These are phyloP conservation scores for Stigmatopora nigra DNA, from an alignment of 2,113 vertebrate species.

Conservation along the genomic window DNA sequence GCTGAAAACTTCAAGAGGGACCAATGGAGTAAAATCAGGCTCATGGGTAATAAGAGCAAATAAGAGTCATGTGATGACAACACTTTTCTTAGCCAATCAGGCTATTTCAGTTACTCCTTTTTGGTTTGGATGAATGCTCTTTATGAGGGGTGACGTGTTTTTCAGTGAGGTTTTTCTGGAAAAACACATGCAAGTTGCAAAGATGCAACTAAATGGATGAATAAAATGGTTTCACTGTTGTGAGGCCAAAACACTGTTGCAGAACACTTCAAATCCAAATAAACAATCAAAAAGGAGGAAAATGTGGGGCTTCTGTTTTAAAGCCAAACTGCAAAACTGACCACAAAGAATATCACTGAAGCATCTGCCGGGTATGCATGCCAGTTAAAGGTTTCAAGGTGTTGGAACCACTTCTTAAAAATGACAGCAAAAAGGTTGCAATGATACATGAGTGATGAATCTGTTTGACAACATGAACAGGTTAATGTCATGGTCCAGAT, in stretches of 20 bases:
- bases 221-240: constrained; percentile 5
- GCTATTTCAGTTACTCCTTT: constrained; percentile 21
- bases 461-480: background rate
- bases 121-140: constrained; percentile 13
- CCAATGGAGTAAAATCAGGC: constrained; percentile 37
- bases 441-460: background rate
- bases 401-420: too few species aligned
- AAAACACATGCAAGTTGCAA: constrained; percentile 13
- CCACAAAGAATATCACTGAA: background rate
- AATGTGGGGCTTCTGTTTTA: background rate
- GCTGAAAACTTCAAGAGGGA: constrained; percentile 18
- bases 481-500: background rate
- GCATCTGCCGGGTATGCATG: background rate
- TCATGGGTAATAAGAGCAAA: constrained; percentile 15
- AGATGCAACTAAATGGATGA: background rate
- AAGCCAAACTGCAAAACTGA: background rate
- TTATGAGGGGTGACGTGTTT: constrained; percentile 27
- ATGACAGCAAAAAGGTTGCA: background rate
- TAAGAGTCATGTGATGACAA: constrained; percentile 12
- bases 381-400: background rate
- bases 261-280: background rate
- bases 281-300: background rate
- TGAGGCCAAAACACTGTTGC: background rate
- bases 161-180: constrained; percentile 2
- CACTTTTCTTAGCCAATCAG: constrained; percentile 36